phyloP scores from a whole-genome alignment of 1,140 invertebrate genomes.

The Spodoptera frugiperda region DNA sequence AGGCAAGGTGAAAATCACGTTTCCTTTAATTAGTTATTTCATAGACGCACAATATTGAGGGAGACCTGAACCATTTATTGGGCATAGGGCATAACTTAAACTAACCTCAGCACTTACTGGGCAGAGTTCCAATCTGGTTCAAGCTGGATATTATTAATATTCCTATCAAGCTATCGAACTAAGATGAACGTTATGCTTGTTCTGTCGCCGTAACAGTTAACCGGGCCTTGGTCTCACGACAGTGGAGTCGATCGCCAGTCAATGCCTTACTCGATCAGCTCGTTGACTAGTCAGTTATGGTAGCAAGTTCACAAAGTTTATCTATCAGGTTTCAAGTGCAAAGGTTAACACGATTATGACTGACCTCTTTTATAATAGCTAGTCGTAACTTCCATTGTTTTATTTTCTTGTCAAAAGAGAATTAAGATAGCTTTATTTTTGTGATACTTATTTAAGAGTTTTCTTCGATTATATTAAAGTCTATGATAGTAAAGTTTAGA shows the following conservation, averaged over 20 bases:
- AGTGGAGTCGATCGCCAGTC: conserved; percentile 16
- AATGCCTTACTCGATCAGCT: not conserved
- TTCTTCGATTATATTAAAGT: too few relatives aligned
- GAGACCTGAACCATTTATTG: too few relatives aligned
- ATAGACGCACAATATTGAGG: too few relatives aligned
- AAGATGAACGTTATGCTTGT: conserved; percentile 13
- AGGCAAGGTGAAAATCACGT: too few relatives aligned
- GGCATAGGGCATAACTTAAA: too few relatives aligned
- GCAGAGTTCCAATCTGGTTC: conserved; percentile 13
- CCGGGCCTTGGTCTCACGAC: conserved; percentile 13
- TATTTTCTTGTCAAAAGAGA: not conserved
- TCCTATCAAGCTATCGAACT: conserved; percentile 17
- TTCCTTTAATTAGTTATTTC: too few relatives aligned
- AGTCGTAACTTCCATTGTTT: not conserved
- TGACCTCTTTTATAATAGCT: conserved; percentile 7
- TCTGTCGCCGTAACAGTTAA: conserved; percentile 26
- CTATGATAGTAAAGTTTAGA: too few relatives aligned
- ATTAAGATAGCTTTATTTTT: not conserved
- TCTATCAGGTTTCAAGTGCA: conserved; percentile 14
- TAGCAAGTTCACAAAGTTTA: conserved; percentile 33
- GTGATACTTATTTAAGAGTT: too few relatives aligned
- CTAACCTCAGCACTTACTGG: not conserved
- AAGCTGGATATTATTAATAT: conserved; percentile 21
- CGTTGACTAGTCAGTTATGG: not conserved
- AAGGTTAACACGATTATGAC: conserved; percentile 28